Conservation (phyloP, 2,888 invertebrate genomes). For the Apotomis turbidana region DNA sequence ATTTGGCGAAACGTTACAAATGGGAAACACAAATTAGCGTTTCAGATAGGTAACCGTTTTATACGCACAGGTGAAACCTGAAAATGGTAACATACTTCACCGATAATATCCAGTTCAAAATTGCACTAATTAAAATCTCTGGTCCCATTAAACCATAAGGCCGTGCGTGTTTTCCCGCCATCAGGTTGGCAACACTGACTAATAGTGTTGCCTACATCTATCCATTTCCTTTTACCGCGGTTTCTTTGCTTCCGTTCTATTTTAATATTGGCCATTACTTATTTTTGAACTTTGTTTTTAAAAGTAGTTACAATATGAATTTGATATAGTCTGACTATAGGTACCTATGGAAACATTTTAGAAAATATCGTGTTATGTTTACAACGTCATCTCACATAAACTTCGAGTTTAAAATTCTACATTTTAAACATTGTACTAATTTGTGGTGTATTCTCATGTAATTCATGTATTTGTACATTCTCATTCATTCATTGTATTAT, state of each 20-base stretch:
- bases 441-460: too few species aligned
- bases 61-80: not conserved
- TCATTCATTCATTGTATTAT: too few species aligned
- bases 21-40: too few species aligned
- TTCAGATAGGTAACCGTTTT: too few species aligned
- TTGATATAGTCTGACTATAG: too few species aligned
- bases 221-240: slow-evolving; percentile 39
- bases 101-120: not conserved
- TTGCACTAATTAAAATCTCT: slow-evolving; percentile 23
- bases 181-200: slow-evolving; percentile 43
- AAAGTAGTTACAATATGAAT: not conserved
- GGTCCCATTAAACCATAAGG: slow-evolving; percentile 20
- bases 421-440: too few species aligned
- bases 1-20: too few species aligned
- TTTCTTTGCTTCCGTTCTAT: slow-evolving; percentile 40
- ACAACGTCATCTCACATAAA: too few species aligned
- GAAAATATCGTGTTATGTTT: too few species aligned
- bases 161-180: slow-evolving; percentile 39
- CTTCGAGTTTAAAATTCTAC: too few species aligned
- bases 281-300: slow-evolving; percentile 4
- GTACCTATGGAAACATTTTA: too few species aligned
- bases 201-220: slow-evolving; percentile 43
- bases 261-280: slow-evolving; percentile 35
- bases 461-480: too few species aligned
- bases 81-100: not conserved